Percentiles rank a stretch among this genome's conserved stretches.
Evolutionary conservation across 2,113 vertebrate genomes (phyloP).

Genomic region (Falco punctatus): DNA sequence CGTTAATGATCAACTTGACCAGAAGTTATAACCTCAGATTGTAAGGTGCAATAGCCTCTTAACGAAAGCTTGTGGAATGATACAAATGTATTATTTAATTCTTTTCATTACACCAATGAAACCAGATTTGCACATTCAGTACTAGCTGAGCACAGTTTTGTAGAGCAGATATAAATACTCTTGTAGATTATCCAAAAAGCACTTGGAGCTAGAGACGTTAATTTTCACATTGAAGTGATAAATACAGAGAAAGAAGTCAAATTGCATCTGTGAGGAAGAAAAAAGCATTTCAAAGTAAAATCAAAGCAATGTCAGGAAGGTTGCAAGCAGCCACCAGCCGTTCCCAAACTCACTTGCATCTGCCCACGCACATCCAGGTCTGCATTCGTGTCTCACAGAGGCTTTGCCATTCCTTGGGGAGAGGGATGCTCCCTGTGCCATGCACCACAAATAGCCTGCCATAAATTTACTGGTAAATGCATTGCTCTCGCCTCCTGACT

Average conservation of each 20-base stretch:
- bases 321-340: not conserved
- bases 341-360: not conserved
- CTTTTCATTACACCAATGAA: not conserved
- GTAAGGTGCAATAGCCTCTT: not conserved
- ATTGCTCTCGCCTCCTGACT: fast-evolving
- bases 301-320: not conserved
- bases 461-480: fast-evolving
- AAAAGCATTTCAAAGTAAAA: not conserved
- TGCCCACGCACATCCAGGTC: not conserved
- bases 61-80: fast-evolving
- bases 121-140: not conserved
- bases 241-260: not conserved
- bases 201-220: not conserved
- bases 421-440: not conserved
- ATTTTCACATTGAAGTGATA: not conserved
- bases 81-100: not conserved
- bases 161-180: not conserved
- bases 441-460: not conserved
- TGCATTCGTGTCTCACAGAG: fast-evolving
- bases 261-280: not conserved
- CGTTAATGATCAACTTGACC: not conserved
- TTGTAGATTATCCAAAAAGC: not conserved
- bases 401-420: not conserved
- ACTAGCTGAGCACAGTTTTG: not conserved
- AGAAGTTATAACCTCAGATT: not conserved